Evolutionary conservation across 2,113 vertebrate species (phyloP), one percentile per base, ranked within the genome.

Genomic region (Maylandia zebra): DNA sequence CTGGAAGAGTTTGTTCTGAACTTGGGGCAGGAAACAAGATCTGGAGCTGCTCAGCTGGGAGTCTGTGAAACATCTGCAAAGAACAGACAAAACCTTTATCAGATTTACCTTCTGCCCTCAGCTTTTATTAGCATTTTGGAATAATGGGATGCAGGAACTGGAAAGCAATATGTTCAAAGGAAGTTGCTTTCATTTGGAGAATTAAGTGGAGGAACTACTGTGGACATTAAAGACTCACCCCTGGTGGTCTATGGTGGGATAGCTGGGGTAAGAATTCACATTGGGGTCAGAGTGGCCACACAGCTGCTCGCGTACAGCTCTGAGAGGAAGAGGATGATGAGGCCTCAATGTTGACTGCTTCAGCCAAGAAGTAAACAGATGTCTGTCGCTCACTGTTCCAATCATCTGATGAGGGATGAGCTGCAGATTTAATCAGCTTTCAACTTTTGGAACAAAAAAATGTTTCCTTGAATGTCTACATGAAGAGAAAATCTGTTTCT

Each of bases 51-150:
- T 84, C 90, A 91, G 86, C 88, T 83, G 86, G 56, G 89, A 88
- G 82, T 94, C 94, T 78, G 86, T 86, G 19, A 94, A 91, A 91
- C 93, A 95, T 93, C 92, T 94, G 85, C 30, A 45, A 17, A 79
- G 45, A 53, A 16, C 45, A 57, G 43, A 81, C 43, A 14, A 16
- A 85, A 59, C 43, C 36, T 90, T 52, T 87, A 89, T 91, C 88
- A 89, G 86, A 82, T 87, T 84, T 10, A 82, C 86, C 69, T 45
- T 61, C 57, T 76, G 74, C 56, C 43, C 74, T 14, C 45, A 8
- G 80, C 52, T 12, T 85, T 79, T 83, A 87, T 27, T 30, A 85
- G 53, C 52, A 52, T 86, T 56, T 66, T 14, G 78, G 61, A 82
- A 86, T 10, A 84, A 81, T 17, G 10, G 45, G 64, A 85, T 32